Evolutionary conservation across 2,888 invertebrate genomes (phyloP), one percentile per base, ranked within the genome.

Genomic region (Macrostomum cliftonense): DNA sequence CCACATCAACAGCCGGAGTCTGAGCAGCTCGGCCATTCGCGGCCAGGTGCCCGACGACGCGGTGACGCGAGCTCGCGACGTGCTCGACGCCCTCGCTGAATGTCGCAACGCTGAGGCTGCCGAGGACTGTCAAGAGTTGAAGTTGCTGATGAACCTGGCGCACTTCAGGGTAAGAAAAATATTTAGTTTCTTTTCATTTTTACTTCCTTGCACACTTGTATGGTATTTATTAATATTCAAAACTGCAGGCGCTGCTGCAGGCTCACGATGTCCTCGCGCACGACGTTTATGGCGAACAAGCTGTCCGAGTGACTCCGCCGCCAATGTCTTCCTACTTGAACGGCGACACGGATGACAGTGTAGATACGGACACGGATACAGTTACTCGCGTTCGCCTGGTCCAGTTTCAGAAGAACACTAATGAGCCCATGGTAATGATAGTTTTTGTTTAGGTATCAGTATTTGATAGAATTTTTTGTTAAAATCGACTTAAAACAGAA

Each of bases 391-490:
- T 97, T 58, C 81, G 97, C 66, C 80, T 97, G 70, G 95, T 97
- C 64, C 95, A 97, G 76, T 97, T 97, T 76, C 95, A 95, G 75
- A 95, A 95, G 76, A 95, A 93, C 74, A 91, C 93, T 54, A 95
- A 95, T 69, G 97, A 97, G 73, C 95, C 95, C 14, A 95, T 97
- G 95, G 95, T 91, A 72, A 76, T n/a, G n/a, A n/a, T n/a, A n/a
- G n/a, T n/a, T n/a, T n/a, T n/a, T n/a, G n/a, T n/a, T n/a, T n/a
- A n/a, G n/a, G n/a, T n/a, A n/a, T n/a, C n/a, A n/a, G n/a, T n/a
- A n/a, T n/a, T n/a, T n/a, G n/a, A n/a, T n/a, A n/a, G n/a, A n/a
- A n/a, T n/a, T n/a, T n/a, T n/a, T n/a, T n/a, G n/a, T n/a, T n/a
- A n/a, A n/a, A n/a, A n/a, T n/a, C n/a, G n/a, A n/a, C n/a, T n/a